A percentile compares a stretch with the other conserved stretches of the same genome.
These are phyloP conservation scores for Drosophila subpulchrella DNA, from an alignment of 1,140 invertebrate genomes.

Conservation along the genomic window DNA sequence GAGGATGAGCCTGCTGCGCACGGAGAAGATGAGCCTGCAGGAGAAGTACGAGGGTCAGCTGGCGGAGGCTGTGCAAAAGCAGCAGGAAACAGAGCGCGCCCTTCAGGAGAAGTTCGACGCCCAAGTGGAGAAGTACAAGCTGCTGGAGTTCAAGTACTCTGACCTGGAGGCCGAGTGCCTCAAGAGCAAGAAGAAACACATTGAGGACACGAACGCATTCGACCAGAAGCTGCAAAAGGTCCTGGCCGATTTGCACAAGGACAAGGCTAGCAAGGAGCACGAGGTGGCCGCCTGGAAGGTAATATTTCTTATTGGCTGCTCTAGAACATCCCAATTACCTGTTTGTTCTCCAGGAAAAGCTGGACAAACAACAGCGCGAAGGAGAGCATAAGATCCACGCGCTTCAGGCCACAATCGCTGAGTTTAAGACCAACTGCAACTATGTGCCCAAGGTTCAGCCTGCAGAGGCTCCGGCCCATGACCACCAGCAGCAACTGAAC, in stretches of 20 bases:
- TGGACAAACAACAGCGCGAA: constrained; percentile 47
- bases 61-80: constrained; percentile 83
- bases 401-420: constrained; percentile 49
- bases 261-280: constrained; percentile 56
- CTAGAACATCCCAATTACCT: neutral
- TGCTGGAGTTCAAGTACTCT: constrained; percentile 78
- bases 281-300: constrained; percentile 76
- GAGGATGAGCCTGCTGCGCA: constrained; percentile 84
- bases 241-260: constrained; percentile 63
- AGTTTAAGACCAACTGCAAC: constrained; percentile 65
- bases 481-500: constrained; percentile 50
- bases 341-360: constrained; percentile 55
- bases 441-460: constrained; percentile 59
- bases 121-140: constrained; percentile 85
- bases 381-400: constrained; percentile 57
- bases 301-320: neutral
- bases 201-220: constrained; percentile 65
- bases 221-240: constrained; percentile 67
- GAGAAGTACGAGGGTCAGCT: constrained; percentile 81
- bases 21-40: constrained; percentile 84
- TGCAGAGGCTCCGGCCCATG: constrained; percentile 28
- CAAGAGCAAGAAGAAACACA: constrained; percentile 67
- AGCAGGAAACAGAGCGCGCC: constrained; percentile 84
- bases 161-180: constrained; percentile 64
- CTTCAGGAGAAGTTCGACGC: constrained; percentile 83